Conservation (phyloP, 2,797 vertebrate species). For the Triplophysa bombifrons region DNA sequence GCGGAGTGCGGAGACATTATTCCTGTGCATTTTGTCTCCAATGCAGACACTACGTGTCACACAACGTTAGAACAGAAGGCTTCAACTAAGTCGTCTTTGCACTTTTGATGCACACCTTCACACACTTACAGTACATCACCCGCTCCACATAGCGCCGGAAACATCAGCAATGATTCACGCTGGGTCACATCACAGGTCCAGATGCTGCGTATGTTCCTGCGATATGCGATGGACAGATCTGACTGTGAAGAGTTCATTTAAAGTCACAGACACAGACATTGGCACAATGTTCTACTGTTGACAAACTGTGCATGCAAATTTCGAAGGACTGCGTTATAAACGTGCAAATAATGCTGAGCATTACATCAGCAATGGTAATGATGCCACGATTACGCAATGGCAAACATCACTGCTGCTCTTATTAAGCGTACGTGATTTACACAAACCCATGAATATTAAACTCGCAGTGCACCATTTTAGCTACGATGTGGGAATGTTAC, state of each 20-base stretch:
- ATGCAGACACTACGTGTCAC: constrained; percentile 9
- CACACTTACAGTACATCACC: constrained; percentile 48
- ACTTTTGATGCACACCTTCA: constrained; percentile 53
- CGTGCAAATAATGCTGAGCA: not conserved
- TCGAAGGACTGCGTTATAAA: not conserved
- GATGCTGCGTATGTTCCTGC: constrained; percentile 19
- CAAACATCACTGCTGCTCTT: too few relatives aligned
- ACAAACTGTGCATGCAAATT: not conserved
- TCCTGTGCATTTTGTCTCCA: constrained; percentile 30
- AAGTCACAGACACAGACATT: not conserved
- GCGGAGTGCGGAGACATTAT: constrained; percentile 28
- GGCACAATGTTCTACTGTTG: not conserved
- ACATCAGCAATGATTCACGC: constrained; percentile 15
- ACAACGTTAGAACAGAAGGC: constrained; percentile 17
- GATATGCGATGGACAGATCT: not conserved
- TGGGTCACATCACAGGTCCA: constrained; percentile 9
- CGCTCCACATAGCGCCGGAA: constrained; percentile 7
- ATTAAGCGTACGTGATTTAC: not conserved
- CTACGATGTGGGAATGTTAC: too few relatives aligned
- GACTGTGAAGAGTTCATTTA: not conserved
- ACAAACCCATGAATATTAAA: too few relatives aligned
- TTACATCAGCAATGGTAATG: constrained; percentile 28
- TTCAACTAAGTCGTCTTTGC: constrained; percentile 15
- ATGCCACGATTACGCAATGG: not conserved
- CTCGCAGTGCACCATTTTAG: too few relatives aligned